Conservation (phyloP, 2,113 vertebrate genomes). For the Mellivora capensis region DNA sequence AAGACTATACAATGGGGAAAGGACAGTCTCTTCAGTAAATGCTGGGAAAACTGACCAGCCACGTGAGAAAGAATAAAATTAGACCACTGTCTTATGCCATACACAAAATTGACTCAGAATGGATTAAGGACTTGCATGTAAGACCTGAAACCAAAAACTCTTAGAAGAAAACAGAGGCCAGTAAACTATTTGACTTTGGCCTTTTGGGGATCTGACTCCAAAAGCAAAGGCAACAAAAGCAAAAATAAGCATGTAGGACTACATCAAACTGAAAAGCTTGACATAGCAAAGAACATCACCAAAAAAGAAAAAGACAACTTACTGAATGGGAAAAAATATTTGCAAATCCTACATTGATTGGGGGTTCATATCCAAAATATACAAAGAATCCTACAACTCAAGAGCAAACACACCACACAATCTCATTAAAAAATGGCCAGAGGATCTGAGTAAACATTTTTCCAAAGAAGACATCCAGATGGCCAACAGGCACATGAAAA, state of each 20-base stretch:
- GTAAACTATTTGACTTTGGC: background rate
- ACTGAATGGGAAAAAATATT: background rate
- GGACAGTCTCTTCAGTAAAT: background rate
- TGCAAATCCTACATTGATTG: background rate
- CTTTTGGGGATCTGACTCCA: background rate
- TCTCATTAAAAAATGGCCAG: background rate
- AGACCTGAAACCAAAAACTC: background rate
- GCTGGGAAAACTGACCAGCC: background rate
- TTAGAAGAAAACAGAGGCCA: background rate
- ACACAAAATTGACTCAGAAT: background rate
- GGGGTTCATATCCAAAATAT: background rate
- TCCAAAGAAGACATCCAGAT: background rate
- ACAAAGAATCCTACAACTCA: background rate
- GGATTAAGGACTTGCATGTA: background rate
- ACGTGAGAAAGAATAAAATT: background rate
- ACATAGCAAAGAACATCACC: background rate
- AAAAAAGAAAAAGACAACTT: background rate
- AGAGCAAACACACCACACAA: background rate
- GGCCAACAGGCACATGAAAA: background rate
- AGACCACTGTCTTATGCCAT: background rate
- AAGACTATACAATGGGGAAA: background rate
- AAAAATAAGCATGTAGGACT: background rate
- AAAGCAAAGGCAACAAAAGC: background rate
- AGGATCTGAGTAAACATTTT: background rate
- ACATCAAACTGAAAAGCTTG: background rate